Base-by-base conservation (phyloP, 2,888 invertebrate species). In the Ochropleura leucogaster region DNA sequence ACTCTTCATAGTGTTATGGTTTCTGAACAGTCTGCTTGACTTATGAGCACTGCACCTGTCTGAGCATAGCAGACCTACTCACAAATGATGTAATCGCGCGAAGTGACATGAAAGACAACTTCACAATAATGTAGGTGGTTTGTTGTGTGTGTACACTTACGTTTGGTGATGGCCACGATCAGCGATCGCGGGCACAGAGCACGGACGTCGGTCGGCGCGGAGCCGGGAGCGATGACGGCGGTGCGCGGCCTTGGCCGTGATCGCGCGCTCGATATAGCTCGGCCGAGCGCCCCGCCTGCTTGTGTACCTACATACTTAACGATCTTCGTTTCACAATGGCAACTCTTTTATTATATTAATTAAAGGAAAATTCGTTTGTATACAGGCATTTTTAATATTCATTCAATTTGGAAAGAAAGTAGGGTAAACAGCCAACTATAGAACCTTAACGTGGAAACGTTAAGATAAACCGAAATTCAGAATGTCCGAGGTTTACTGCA, bases 191-290 rank as follows among this genome's bases (percentile, higher is more conserved):
- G 82, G 87, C 83, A 77, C 84, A 82, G 55, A 40, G 90, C 89
- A 89, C 88, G 91, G 89, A 89, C 89, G 62, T 74, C 74, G 91
- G 89, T 80, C 85, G 87, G 89, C 87, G 77, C 82, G 79, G 82
- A 86, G 79, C 69, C 86, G 89, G 89, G 90, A 90, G 89, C 91
- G 93, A 90, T 91, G 94, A 90, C 93, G 94, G 90, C 90, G 85
- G 84, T 76, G 88, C 89, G 92, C 93, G 94, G 93, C 96, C 96
- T 96, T 96, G 96, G 95, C 96, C 96, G 95, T 96, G 96, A 96
- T 95, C 96, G 95, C 92, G 89, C 93, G 96, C 96, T 96, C 96
- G 95, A 96, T 96, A 96, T 96, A 96, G 94, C 94, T 90, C 90
- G 90, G 87, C 90, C 90, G 84, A 89, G 88, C 88, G 86, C 92